Conservation (phyloP, 2,113 vertebrate genomes). For the Gasterosteus aculeatus region DNA sequence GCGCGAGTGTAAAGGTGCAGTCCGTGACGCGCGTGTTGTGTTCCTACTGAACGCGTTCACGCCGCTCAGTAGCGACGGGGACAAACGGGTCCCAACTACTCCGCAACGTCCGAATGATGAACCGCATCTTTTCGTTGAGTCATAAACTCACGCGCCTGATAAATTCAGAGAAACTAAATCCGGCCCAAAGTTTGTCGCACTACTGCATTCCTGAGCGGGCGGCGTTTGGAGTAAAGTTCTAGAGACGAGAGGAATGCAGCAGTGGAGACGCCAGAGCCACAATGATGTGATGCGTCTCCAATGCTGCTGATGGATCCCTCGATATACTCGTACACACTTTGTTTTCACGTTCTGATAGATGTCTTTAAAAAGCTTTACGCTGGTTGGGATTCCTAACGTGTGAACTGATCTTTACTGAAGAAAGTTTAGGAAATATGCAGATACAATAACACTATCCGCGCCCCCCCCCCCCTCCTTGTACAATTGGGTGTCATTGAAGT, state of each 20-base stretch:
- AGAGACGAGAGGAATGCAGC: conserved; percentile 48
- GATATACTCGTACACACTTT: conserved; percentile 60
- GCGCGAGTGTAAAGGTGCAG: conserved; percentile 53
- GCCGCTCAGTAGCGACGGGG: background rate
- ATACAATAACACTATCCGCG: conserved; percentile 30
- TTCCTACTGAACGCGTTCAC: background rate
- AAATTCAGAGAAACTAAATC: conserved; percentile 51
- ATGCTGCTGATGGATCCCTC: conserved; percentile 47
- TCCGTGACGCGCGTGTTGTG: conserved; percentile 11
- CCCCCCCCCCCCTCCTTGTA: background rate
- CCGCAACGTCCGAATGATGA: background rate
- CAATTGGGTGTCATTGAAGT: conserved; percentile 17
- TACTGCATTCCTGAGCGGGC: conserved; percentile 89
- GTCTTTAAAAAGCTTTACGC: conserved; percentile 87
- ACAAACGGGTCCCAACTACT: background rate
- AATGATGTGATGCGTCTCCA: conserved; percentile 58
- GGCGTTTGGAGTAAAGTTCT: conserved; percentile 65
- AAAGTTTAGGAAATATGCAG: conserved; percentile 65
- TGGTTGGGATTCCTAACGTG: conserved; percentile 56
- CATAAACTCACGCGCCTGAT: conserved; percentile 80
- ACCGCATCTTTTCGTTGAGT: conserved; percentile 72
- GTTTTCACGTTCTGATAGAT: conserved; percentile 87
- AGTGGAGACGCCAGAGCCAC: conserved; percentile 53
- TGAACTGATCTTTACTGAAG: conserved; percentile 59
- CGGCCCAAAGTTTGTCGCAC: conserved; percentile 91